Evolutionary conservation across 2,113 vertebrate species (phyloP).

Genomic region (Prunella fulvescens): DNA sequence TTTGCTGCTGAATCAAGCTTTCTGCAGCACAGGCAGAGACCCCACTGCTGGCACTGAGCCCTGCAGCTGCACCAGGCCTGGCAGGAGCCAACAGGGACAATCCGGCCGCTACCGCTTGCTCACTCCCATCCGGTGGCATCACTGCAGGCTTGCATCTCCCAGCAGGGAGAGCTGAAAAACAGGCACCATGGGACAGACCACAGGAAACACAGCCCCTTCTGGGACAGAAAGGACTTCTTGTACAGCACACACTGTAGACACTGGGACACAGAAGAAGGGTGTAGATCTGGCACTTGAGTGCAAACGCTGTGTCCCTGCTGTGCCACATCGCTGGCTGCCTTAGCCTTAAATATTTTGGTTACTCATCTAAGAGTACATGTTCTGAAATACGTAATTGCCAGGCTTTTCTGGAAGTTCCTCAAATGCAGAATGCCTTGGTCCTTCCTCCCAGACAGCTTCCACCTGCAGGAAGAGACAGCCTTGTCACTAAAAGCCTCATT

Average conservation of each 20-base stretch:
- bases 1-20: slow-evolving; percentile 12
- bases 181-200: not conserved
- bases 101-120: accelerated
- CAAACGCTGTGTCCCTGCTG: not conserved
- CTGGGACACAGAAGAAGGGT: not conserved
- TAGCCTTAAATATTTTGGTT: not conserved
- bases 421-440: not conserved
- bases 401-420: not conserved
- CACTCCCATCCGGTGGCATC: not conserved
- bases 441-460: not conserved
- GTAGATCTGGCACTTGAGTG: not conserved
- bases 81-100: not conserved
- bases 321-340: not conserved
- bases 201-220: not conserved
- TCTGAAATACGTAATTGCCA: not conserved
- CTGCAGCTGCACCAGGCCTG: not conserved
- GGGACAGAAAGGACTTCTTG: not conserved
- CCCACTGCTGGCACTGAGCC: accelerated
- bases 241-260: accelerated
- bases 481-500: not conserved
- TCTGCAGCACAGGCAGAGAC: not conserved
- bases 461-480: not conserved
- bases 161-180: not conserved
- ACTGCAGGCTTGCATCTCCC: not conserved
- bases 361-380: not conserved